Percentiles rank a stretch among this genome's conserved stretches.
Evolutionary conservation across 2,797 vertebrate species (phyloP).

Genomic region (Hyperoplus immaculatus): DNA sequence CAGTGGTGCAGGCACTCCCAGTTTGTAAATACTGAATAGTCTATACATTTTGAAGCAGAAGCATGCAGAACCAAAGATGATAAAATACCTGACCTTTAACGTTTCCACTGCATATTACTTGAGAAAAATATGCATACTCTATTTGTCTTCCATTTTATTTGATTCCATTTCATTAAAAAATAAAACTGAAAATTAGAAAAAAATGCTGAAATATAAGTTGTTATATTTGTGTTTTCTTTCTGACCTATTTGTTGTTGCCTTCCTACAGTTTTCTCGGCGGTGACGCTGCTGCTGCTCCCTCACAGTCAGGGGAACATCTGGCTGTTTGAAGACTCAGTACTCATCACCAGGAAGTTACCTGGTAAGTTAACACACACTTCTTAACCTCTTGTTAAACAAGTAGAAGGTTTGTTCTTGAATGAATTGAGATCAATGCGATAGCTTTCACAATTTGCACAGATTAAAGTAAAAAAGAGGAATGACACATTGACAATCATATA

Average conservation of each 20-base stretch:
- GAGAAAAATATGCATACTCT: no score
- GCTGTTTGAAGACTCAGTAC: slow-evolving; percentile 94
- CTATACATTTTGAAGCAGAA: no score
- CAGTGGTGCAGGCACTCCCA: no score
- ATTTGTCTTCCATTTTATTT: no score
- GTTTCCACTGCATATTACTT: no score
- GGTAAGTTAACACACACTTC: slow-evolving; percentile 76
- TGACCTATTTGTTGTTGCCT: not conserved
- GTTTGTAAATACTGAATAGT: no score
- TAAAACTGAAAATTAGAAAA: no score
- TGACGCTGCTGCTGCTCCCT: slow-evolving; percentile 92
- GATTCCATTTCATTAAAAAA: no score
- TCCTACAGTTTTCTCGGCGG: slow-evolving; percentile 91
- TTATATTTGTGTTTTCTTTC: not conserved
- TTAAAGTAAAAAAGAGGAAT: not conserved
- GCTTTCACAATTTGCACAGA: not conserved
- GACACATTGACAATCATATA: not conserved
- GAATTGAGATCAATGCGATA: not conserved
- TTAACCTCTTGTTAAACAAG: not conserved
- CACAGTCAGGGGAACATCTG: slow-evolving; percentile 97
- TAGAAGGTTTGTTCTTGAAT: not conserved
- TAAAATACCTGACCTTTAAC: no score
- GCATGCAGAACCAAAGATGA: no score
- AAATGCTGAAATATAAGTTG: not conserved
- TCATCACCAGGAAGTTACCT: slow-evolving; percentile 92